Evolutionary conservation across 1,140 invertebrate species (phyloP), one percentile per base, ranked within the genome.

Genomic region (Lerema accius): DNA sequence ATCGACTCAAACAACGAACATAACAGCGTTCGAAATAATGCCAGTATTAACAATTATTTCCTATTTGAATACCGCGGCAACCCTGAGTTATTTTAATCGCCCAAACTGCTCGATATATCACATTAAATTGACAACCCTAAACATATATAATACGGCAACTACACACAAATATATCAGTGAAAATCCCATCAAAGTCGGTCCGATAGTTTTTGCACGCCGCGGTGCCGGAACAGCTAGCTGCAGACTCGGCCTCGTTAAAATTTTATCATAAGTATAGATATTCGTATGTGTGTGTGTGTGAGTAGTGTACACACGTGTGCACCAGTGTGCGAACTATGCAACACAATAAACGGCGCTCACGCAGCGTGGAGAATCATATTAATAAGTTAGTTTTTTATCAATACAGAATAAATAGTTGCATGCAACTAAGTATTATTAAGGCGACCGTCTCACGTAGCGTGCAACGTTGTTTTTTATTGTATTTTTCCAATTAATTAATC

Each of bases 381-480:
- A 73, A 76, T 78, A 80, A 72, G 63, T 71, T 68, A 59, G 39
- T 48, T 72, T 78, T 76, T 80, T 78, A 73, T 80, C 63, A 80
- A 76, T 76, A 67, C 55, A 48, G 43, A 62, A 67, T 50, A 62
- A 67, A 67, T 67, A 51, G 35, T 58, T 56, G 53, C 65, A 65
- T 65, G 63, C 63, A 65, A 65, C 40, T 56, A 56, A 32, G 63
- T 53, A 53, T 65, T 65, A 39, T 53, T 60, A 61, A 65, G 49
- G 63, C 48, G 39, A 65, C 48, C 56, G 63, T 53, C 49, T 60
- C 42, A 59, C 55, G 55, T 59, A 59, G 55, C 55, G 55, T 59
- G 55, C 49, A 19, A 39, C 39, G 48, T 40, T 28, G 19, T 16
- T 51, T 43, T 64, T 59, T 45, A 64, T 35, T 50, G 63, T 51